Evolutionary conservation across 2,888 invertebrate species (phyloP), one percentile per base, ranked within the genome.

Genomic region (Frankliniella fusca): DNA sequence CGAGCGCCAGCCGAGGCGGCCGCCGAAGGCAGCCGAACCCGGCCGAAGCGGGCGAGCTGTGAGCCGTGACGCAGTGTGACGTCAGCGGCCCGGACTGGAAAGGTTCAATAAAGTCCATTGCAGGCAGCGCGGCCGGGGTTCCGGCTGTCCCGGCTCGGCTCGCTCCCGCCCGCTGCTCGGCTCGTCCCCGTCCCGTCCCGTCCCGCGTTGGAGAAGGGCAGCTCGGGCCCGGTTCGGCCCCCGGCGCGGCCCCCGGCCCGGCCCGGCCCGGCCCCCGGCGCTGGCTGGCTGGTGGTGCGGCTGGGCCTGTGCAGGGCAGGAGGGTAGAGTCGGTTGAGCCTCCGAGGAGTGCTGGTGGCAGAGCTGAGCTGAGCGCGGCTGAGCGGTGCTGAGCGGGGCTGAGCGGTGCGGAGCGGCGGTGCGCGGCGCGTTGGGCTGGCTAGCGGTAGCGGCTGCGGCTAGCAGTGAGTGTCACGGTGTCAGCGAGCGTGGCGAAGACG

Each of bases 21-120:
- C 38, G 81, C 82, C 84, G 84, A 83, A 80, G 82, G 61, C 50
- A 80, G 54, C 83, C 84, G 84, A 83, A 80, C 80, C 0, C 65
- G 61, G 76, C 83, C 84, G 84, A 84, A 83, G 81, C 65, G 80
- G 82, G 83, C 81, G 54, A 82, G 84, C 83, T 83, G 83, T 82
- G 81, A 82, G 82, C 27, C 84, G 84, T 85, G 85, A 85, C 85
- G 85, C 85, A 85, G 85, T 85, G 84, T 85, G 85, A 85, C 85
- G 85, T 85, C 85, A 85, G 84, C 80, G 82, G 76, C 82, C 81
- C 82, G 83, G 82, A 81, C 81, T 81, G 80, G 81, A 82, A 81
- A 80, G 83, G 84, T 84, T 84, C 85, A 84, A 84, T 85, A 85
- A 84, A 84, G 84, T 84, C 83, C 83, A 83, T 84, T 85, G 85